Base-by-base conservation (phyloP, 2,888 invertebrate species). In the Autographa gamma region DNA sequence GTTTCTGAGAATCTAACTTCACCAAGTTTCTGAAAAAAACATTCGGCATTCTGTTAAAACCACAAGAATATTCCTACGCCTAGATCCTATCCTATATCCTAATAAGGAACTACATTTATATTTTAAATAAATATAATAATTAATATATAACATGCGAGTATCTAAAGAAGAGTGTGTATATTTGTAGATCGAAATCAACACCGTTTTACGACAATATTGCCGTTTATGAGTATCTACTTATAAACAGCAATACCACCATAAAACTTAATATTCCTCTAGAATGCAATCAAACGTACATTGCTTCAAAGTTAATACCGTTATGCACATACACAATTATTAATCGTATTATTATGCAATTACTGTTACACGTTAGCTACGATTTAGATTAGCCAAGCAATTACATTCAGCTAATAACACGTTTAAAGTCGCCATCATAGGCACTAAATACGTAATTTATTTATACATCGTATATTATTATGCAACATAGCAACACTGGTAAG, bases 311-410 rank as follows among this genome's bases (percentile, higher is more conserved):
- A 71, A 77, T 77, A 68, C 79, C 65, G 63, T 75, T 63, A 67
- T 56, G 52, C 60, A 67, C 71, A 77, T 60, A 78, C 79, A 73
- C 73, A 74, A 79, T 77, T 79, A 79, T 76, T 73, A 68, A 79
- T 76, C 76, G 66, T 79, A 79, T 74, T 73, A 74, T 71, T 77
- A 76, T 63, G 66, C 74, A 79, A 76, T 79, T 79, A 76, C 19
- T 63, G 70, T 65, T 66, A 61, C 73, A 69, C 62, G 61, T 63
- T 76, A 69, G 63, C 76, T 52, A 60, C 61, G 80, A 76, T 78
- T 79, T 69, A 74, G 79, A 79, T 69, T 73, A 73, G 61, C 60
- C 66, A 70, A 70, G 80, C 73, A 73, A 79, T 79, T 79, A 79
- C 61, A 65, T 59, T 60, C 52, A 79, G 70, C 73, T 76, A 79